Evolutionary conservation across 2,888 invertebrate species (phyloP).

Genomic region (Lithophane socia): DNA sequence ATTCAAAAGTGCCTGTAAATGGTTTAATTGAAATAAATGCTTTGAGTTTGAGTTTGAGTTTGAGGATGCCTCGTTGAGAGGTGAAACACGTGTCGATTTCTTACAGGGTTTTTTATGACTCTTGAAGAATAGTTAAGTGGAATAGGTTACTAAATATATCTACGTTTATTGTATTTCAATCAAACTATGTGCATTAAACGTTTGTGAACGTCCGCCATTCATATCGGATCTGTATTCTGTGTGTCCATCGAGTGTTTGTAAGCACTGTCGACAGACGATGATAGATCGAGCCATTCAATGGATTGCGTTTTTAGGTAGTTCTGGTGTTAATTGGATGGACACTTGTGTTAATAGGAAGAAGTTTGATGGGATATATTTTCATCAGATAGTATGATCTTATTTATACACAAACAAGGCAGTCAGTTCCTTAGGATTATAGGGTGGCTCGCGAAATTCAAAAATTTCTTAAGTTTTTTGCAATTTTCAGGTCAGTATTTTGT

Average conservation of each 20-base stretch:
- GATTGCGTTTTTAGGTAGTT: constrained; percentile 2
- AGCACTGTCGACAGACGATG: constrained; percentile 19
- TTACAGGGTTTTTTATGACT: too few species aligned
- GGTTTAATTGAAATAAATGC: too few species aligned
- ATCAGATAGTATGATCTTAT: background rate
- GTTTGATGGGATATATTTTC: background rate
- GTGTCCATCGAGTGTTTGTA: constrained; percentile 22
- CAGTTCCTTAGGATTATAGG: background rate
- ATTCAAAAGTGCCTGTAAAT: too few species aligned
- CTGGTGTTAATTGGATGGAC: constrained; percentile 29
- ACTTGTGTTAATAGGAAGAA: background rate
- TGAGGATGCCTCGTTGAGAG: too few species aligned
- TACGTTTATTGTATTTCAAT: too few species aligned
- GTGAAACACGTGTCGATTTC: too few species aligned
- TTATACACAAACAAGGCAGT: background rate
- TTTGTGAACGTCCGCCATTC: background rate
- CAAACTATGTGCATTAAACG: background rate
- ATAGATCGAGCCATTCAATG: constrained; percentile 40
- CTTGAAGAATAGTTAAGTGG: too few species aligned
- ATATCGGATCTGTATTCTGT: background rate
- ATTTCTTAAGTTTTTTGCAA: too few species aligned
- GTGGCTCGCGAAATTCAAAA: too few species aligned
- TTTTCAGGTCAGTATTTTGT: too few species aligned
- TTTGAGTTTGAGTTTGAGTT: too few species aligned
- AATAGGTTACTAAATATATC: too few species aligned